Evolutionary conservation across 64 coral and sea anemone species (phyloP).

Genomic region (Montipora sp.): DNA sequence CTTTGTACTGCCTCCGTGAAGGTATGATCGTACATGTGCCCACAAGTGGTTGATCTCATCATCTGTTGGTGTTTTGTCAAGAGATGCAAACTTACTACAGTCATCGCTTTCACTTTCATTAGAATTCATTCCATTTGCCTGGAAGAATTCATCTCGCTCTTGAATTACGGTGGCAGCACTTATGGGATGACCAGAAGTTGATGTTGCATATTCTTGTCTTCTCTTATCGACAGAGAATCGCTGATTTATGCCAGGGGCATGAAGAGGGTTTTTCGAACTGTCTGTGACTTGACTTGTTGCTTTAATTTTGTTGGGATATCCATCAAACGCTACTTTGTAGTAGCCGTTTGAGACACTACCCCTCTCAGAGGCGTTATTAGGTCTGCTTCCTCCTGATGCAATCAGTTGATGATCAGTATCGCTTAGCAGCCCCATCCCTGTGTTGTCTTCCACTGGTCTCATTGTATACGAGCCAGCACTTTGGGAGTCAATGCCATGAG

Average conservation of each 20-base stretch:
- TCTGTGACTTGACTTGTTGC: background rate
- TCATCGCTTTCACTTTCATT: constrained; percentile 5
- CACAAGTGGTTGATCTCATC: constrained; percentile 88
- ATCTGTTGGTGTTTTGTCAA: constrained; percentile 87
- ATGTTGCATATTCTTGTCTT: constrained; percentile 16
- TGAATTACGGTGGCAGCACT: background rate
- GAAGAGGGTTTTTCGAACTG: background rate
- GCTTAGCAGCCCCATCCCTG: background rate
- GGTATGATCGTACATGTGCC: constrained; percentile 82
- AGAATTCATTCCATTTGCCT: background rate
- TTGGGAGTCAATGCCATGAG: background rate
- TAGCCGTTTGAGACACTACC: background rate
- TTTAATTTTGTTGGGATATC: background rate
- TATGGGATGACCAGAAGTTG: constrained; percentile 9
- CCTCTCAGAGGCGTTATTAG: background rate
- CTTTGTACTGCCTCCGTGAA: constrained; percentile 75
- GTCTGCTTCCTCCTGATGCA: background rate
- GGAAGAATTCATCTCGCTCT: background rate
- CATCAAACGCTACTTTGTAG: background rate
- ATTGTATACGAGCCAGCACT: background rate
- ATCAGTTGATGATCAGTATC: background rate
- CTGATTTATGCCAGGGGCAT: background rate
- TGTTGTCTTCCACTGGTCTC: background rate
- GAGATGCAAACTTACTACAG: background rate
- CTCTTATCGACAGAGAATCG: background rate